Percentiles rank a stretch among this genome's conserved stretches.
Evolutionary conservation across 2,113 vertebrate species (phyloP).

Genomic region (Ictalurus furcatus): DNA sequence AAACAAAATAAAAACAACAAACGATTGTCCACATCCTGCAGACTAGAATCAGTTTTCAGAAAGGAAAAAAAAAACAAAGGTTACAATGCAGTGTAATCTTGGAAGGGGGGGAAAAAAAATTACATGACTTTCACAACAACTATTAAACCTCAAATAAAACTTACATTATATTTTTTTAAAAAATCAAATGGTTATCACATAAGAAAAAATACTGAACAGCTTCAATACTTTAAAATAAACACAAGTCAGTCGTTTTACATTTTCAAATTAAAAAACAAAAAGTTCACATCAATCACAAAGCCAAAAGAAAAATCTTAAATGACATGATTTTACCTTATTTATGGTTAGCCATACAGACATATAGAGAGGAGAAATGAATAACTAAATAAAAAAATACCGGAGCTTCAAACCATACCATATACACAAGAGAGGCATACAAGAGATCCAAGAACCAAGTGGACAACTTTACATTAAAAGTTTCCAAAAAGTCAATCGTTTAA

Average conservation of each 20-base stretch:
- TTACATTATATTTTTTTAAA: neutral
- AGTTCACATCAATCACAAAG: neutral
- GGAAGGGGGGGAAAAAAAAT: neutral
- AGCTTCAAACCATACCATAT: constrained; percentile 64
- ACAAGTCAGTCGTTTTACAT: constrained; percentile 34
- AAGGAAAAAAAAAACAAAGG: constrained; percentile 29
- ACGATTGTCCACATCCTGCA: constrained; percentile 57
- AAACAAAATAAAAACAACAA: constrained; percentile 75
- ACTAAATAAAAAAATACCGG: constrained; percentile 60
- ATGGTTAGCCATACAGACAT: constrained; percentile 15
- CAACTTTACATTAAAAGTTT: constrained; percentile 11
- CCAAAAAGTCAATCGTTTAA: neutral
- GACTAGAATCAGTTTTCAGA: constrained; percentile 43
- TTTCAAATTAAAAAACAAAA: constrained; percentile 44
- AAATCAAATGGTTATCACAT: constrained; percentile 62
- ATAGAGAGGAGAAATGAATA: neutral
- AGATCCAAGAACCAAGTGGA: neutral
- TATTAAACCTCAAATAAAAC: constrained; percentile 25
- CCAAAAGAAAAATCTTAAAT: constrained; percentile 15
- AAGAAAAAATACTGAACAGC: constrained; percentile 68
- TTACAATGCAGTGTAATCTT: constrained; percentile 76
- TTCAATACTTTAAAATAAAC: constrained; percentile 42
- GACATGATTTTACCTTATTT: constrained; percentile 6
- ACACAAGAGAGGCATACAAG: neutral
- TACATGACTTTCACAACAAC: constrained; percentile 6